phyloP scores from a whole-genome alignment of 2,113 vertebrate genomes.

The Glaucomys volans region DNA sequence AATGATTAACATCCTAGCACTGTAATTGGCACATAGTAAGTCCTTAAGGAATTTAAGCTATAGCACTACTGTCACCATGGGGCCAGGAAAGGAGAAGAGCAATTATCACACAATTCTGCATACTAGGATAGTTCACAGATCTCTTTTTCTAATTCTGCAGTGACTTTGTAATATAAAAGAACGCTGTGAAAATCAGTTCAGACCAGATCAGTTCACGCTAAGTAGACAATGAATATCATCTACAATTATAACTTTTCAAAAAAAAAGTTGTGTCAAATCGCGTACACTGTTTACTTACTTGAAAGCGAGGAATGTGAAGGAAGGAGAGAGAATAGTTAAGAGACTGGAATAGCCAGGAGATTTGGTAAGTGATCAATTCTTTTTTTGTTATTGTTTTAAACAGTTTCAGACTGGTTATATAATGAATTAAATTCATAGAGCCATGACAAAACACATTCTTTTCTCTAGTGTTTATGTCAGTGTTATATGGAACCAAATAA shows the following conservation, averaged over 20 bases:
- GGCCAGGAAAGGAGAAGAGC: not conserved
- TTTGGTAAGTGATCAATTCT: not conserved
- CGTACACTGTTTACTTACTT: not conserved
- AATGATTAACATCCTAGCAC: not conserved
- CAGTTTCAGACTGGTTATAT: not conserved
- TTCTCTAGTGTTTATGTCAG: not conserved
- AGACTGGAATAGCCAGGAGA: not conserved
- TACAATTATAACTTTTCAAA: not conserved
- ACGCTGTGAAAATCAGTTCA: not conserved
- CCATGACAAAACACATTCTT: not conserved
- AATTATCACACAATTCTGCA: not conserved
- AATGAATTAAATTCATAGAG: not conserved
- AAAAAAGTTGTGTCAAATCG: not conserved
- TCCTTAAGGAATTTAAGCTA: not conserved
- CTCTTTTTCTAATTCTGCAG: not conserved
- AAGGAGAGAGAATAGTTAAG: not conserved
- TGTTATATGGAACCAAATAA: slow-evolving; percentile 22
- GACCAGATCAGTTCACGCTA: not conserved
- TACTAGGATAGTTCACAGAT: not conserved
- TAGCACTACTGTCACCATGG: not conserved
- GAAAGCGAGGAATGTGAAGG: no score
- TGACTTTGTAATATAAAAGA: not conserved
- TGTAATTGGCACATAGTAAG: not conserved
- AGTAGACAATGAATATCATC: not conserved
- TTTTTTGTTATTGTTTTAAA: not conserved